Conservation (phyloP, 1,140 invertebrate species). For the Notospermus geniculatus region DNA sequence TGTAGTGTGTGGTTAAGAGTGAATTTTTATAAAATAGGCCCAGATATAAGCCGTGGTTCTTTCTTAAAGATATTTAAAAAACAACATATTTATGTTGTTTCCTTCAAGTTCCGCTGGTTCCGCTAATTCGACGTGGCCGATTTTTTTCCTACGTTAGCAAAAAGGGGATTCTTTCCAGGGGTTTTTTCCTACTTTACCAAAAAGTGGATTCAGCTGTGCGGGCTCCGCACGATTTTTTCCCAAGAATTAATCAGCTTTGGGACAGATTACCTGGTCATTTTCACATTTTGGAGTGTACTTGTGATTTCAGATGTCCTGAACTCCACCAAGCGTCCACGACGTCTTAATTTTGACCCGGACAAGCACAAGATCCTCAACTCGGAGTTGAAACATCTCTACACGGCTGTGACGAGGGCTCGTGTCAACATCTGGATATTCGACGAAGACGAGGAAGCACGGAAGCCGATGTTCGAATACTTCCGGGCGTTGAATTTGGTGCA, state of each 20-base stretch:
- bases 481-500: slow-evolving; percentile 30
- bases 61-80: no score
- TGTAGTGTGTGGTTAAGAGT: neutral
- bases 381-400: slow-evolving; percentile 46
- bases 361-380: slow-evolving; percentile 49
- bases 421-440: slow-evolving; percentile 53
- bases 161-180: no score
- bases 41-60: no score
- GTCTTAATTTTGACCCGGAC: slow-evolving; percentile 42
- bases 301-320: slow-evolving; percentile 32
- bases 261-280: neutral
- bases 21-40: no score
- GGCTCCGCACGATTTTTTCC: neutral
- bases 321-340: slow-evolving; percentile 30
- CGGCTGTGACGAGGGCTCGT: slow-evolving; percentile 39
- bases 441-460: slow-evolving; percentile 35
- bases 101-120: no score
- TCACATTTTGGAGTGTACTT: no score
- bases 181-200: no score
- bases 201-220: no score
- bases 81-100: no score
- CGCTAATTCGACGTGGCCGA: no score
- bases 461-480: slow-evolving; percentile 49
- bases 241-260: neutral
- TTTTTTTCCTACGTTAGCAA: no score